phyloP scores from a whole-genome alignment of 35 echinoderm and acorn worm genomes.

The Patiria miniata region DNA sequence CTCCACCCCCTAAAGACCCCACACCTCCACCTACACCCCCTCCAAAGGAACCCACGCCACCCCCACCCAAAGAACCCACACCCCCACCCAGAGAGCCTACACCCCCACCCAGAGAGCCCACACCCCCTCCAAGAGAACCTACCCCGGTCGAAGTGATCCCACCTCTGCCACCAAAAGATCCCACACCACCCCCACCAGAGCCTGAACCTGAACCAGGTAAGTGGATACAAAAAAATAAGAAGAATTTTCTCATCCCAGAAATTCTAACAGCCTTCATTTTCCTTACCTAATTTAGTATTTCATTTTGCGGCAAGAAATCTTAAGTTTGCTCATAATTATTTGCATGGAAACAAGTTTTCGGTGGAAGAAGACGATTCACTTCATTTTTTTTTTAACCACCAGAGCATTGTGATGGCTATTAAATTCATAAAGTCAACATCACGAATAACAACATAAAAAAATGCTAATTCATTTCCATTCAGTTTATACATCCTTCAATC shows the following conservation, averaged over 20 bases:
- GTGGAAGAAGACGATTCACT: no score
- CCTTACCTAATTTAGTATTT: no score
- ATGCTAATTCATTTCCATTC: no score
- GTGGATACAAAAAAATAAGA: neutral
- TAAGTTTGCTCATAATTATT: no score
- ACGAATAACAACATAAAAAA: no score
- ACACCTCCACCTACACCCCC: slow-evolving; percentile 35
- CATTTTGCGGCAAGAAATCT: no score
- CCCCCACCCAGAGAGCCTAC: slow-evolving; percentile 31
- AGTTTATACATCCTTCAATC: no score
- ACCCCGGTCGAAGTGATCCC: slow-evolving; percentile 47
- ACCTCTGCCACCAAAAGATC: slow-evolving; percentile 46
- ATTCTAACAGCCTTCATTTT: no score
- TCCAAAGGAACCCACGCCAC: slow-evolving; percentile 8
- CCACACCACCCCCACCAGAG: slow-evolving; percentile 54
- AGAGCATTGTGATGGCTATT: no score
- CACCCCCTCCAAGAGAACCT: slow-evolving; percentile 57
- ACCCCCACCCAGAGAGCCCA: slow-evolving; percentile 54
- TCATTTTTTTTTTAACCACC: no score
- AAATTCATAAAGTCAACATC: no score
- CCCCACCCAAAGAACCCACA: slow-evolving; percentile 17
- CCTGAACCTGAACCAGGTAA: slow-evolving; percentile 33
- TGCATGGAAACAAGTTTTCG: no score
- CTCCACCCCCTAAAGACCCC: neutral
- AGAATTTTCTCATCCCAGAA: neutral